These are phyloP conservation scores for Plecotus auritus DNA, from an alignment of 2,113 vertebrate genomes.

Conservation along the genomic window DNA sequence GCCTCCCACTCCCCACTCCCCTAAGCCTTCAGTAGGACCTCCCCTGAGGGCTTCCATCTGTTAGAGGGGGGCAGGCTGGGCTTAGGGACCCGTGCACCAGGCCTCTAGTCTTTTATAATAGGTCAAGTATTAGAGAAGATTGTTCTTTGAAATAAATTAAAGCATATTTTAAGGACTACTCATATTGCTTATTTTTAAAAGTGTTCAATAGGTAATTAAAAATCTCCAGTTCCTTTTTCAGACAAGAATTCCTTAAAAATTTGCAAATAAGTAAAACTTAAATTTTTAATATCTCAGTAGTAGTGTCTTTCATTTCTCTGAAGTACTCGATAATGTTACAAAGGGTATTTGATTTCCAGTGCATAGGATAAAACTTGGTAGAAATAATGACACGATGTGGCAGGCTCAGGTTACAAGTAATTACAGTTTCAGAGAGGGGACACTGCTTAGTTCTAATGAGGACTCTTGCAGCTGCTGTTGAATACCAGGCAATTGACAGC, in stretches of 20 bases:
- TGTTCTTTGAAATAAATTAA: background rate
- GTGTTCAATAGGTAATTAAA: background rate
- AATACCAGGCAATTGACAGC: background rate
- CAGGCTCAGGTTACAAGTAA: background rate
- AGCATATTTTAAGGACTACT: background rate
- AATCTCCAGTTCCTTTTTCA: background rate
- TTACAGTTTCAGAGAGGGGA: background rate
- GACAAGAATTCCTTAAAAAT: background rate
- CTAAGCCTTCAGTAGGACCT: too few species aligned
- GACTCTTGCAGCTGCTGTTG: background rate
- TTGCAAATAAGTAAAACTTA: background rate
- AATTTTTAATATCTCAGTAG: background rate
- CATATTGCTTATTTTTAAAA: background rate
- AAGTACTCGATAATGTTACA: background rate
- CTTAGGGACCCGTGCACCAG: too few species aligned
- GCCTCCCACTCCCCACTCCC: too few species aligned
- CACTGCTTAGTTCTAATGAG: background rate
- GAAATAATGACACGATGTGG: background rate
- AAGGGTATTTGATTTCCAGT: background rate
- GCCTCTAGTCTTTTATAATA: background rate
- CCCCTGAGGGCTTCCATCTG: too few species aligned
- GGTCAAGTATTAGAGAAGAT: background rate
- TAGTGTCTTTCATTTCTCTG: background rate
- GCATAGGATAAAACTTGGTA: background rate
- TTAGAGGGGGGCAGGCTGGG: too few species aligned